A percentile compares a stretch with the other conserved stretches of the same genome.
Evolutionary conservation across 92 coral and sea anemone species (phyloP).

Genomic region (Muricea muricata): DNA sequence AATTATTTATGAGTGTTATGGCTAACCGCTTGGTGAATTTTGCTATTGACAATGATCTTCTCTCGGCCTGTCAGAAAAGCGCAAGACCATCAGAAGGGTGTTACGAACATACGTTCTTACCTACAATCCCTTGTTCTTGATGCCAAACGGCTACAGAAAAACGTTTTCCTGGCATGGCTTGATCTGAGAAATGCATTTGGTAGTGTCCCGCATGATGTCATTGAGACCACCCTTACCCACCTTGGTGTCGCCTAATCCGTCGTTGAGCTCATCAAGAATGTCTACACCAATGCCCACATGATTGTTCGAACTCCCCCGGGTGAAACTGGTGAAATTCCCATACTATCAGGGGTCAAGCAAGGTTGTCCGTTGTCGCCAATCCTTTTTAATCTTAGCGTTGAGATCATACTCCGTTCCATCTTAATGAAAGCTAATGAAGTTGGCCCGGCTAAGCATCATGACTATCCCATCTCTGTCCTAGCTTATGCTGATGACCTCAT

Average conservation of each 20-base stretch:
- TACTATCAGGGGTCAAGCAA: neutral
- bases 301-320: neutral
- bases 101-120: neutral
- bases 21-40: neutral
- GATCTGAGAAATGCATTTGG: slow-evolving; percentile 6
- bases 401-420: neutral
- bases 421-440: neutral
- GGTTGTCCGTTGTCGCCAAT: neutral
- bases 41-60: neutral
- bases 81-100: slow-evolving; percentile 22
- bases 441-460: slow-evolving; percentile 30
- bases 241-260: neutral
- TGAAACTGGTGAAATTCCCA: neutral
- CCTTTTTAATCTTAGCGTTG: neutral
- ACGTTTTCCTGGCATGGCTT: slow-evolving; percentile 2
- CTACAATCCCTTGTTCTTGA: neutral
- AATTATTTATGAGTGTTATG: neutral
- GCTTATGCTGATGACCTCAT: slow-evolving; percentile 52
- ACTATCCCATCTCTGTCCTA: slow-evolving; percentile 10
- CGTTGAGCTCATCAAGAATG: neutral
- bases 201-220: neutral
- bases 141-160: slow-evolving; percentile 3
- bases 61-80: neutral
- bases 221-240: neutral
- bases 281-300: neutral